Evolutionary conservation across 2,888 invertebrate species (phyloP).

Genomic region (Podabrus alpinus): DNA sequence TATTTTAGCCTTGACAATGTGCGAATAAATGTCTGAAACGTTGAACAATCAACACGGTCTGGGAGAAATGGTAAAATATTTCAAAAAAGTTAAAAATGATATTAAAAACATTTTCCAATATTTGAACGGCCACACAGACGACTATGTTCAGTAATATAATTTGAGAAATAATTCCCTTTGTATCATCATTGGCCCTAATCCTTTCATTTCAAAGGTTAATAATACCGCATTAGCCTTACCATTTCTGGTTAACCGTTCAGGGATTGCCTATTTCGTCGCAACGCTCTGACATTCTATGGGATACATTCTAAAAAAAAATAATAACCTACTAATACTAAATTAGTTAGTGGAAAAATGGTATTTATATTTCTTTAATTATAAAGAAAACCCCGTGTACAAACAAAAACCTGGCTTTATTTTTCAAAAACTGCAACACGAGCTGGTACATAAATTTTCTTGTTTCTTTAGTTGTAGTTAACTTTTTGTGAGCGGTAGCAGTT

Average conservation of each 20-base stretch:
- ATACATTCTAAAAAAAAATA: too few species aligned
- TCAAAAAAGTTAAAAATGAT: too few species aligned
- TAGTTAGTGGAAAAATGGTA: too few species aligned
- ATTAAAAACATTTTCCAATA: too few species aligned
- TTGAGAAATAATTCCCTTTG: background rate
- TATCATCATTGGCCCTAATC: background rate
- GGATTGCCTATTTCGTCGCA: background rate
- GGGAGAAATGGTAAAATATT: too few species aligned
- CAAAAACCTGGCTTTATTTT: background rate
- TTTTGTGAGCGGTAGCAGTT: background rate
- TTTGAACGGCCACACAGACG: background rate
- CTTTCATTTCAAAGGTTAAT: background rate
- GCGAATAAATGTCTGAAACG: too few species aligned
- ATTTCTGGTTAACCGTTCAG: background rate
- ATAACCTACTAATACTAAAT: too few species aligned
- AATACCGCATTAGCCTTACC: background rate
- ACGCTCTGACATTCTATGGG: background rate
- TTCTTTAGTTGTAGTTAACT: background rate
- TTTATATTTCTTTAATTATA: too few species aligned
- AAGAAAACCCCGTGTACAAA: background rate
- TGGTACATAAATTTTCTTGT: background rate
- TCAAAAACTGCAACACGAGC: background rate
- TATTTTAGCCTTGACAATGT: too few species aligned
- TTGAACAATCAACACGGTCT: too few species aligned
- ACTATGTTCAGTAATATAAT: background rate